phyloP scores from a whole-genome alignment of 1,140 invertebrate species.

The Calliphora vicina region DNA sequence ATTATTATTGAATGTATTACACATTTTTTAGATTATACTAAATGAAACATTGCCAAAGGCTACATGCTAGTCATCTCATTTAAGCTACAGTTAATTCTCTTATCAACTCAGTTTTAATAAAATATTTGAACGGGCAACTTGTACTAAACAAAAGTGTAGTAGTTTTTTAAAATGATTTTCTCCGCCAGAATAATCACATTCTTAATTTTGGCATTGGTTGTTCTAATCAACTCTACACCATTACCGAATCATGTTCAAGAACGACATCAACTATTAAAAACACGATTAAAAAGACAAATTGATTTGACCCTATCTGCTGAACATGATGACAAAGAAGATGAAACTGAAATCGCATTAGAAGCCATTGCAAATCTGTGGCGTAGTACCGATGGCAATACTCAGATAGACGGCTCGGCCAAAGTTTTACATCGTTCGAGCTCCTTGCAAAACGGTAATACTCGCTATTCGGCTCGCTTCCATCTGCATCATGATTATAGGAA shows the following conservation, averaged over 20 bases:
- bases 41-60: too few species aligned
- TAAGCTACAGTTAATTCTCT: background rate
- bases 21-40: too few species aligned
- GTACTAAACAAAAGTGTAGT: background rate
- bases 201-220: background rate
- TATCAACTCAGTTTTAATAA: background rate
- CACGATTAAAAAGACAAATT: constrained; percentile 50
- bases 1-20: too few species aligned
- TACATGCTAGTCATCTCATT: background rate
- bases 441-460: constrained; percentile 53
- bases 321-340: constrained; percentile 56
- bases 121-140: background rate
- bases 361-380: constrained; percentile 60
- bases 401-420: constrained; percentile 55
- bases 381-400: constrained; percentile 54
- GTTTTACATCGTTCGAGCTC: constrained; percentile 51
- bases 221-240: background rate
- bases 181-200: background rate
- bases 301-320: constrained; percentile 58
- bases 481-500: constrained; percentile 59
- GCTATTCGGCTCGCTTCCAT: constrained; percentile 55
- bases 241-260: background rate
- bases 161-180: background rate
- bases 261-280: background rate
- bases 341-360: constrained; percentile 58